Base-by-base conservation (phyloP, 2,888 invertebrate genomes). In the Euphydryas editha region DNA sequence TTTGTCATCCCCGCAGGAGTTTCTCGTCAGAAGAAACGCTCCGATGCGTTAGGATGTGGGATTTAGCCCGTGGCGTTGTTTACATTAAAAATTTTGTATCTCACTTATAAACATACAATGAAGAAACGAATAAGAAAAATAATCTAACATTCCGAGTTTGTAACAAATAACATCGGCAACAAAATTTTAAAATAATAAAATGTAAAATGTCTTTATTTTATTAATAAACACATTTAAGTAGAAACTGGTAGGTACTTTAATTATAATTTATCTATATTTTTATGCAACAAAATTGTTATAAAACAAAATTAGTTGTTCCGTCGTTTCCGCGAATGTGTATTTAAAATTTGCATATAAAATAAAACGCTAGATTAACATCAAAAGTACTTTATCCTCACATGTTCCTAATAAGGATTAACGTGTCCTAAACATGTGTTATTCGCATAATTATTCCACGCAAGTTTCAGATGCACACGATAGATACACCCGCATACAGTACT, bases 1-100 rank as follows among this genome's bases (percentile, higher is more conserved):
- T 77, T 72, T 71, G 71, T 78, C 75, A 73, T 72, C 75, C 62
- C 73, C 56, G 58, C 68, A 69, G 70, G 73, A 69, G 62, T 54
- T 62, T 44, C 66, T 66, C 63, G 68, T 61, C 61, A 66, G 36
- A 63, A 47, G 47, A 58, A 58, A 61, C 42, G 66, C 62, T 62
- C 46, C 59, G 62, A 63, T 63, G 62, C 55, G 57, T 51, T 59
- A 44, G 59, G 61, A 58, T 58, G 42, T 51, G 62, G 17, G 39
- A 57, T 63, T 13, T n/a, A 15, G 36, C 4, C 17, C 30, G 44
- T 55, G 36, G 42, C 46, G 44, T 36, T 36, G 62, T 30, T 55
- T 46, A 46, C 17, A 10, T 54, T 56, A 6, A 54, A 56, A 17
- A 21, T n/a, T 47, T 20, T n/a, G 18, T 47, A n/a, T 39, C 39